Conservation (phyloP, 53 echinoderm and acorn worm species). For the Crossaster papposus region DNA sequence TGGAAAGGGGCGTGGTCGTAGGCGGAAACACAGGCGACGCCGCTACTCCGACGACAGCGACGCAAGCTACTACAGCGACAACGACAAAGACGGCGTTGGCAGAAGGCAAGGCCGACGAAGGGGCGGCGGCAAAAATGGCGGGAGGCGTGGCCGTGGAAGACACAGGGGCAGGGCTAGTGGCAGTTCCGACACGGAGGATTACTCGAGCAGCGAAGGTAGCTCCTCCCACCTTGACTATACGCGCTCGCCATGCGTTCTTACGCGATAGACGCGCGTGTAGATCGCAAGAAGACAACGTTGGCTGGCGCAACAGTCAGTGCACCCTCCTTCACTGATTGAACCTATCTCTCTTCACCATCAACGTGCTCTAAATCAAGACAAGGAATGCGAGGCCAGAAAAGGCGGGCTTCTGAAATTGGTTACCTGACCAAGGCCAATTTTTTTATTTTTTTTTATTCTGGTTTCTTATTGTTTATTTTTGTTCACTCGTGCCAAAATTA, state of each 20-base stretch:
- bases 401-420: conserved; percentile 11
- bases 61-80: conserved; percentile 39
- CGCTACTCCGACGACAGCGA: conserved; percentile 55
- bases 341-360: not conserved
- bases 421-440: not conserved
- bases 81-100: conserved; percentile 20
- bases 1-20: conserved; percentile 39
- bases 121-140: conserved; percentile 23
- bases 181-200: conserved; percentile 1
- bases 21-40: conserved; percentile 11
- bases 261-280: not conserved
- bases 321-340: not conserved
- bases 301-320: not conserved
- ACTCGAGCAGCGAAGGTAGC: conserved; percentile 54
- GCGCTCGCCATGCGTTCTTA: not conserved
- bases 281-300: not conserved
- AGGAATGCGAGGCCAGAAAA: not conserved
- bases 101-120: conserved; percentile 15
- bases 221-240: conserved; percentile 19
- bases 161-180: not conserved
- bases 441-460: no score
- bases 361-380: not conserved
- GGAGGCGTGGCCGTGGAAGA: conserved; percentile 31
- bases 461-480: no score
- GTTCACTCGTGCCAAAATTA: no score